Evolutionary conservation across 2,888 invertebrate species (phyloP), one percentile per base, ranked within the genome.

Genomic region (Phyllotreta cruciferae): DNA sequence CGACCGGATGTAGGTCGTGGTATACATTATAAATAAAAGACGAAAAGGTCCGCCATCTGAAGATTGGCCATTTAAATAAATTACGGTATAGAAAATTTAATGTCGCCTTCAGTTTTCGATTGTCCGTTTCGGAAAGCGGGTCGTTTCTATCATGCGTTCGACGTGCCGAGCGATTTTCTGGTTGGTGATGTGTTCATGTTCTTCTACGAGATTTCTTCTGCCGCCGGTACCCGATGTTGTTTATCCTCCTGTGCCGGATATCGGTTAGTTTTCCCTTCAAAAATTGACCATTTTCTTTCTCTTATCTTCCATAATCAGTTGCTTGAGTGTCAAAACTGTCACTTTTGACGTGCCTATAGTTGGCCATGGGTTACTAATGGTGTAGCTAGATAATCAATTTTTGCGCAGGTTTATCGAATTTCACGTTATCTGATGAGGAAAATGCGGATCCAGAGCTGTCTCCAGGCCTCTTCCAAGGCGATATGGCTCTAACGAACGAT

Each of bases 391-490:
- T 24, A 24, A 24, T 24, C 1, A 1, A 24, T 24, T 24, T 24
- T 24, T 24, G 24, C 24, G 24, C 39, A 57, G 72, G 68, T 61
- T 10, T 38, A 1, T 3, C 42, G 4, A 72, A 71, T 67, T 56
- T 68, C 34, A 70, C 71, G 35, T 37, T 56, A 13, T 70, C 74
- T 34, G 67, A 68, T 9, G 71, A 70, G 6, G 78, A 77, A 38
- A 71, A 74, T 36, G 82, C 84, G 70, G 88, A 89, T 78, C 88
- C 89, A 0, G 89, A 89, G 80, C 85, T 88, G 0, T 82, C 83
- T 65, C 88, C 89, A 0, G 87, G 87, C 10, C 78, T 89, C 36
- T 88, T 86, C 74, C 87, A 89, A 78, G 89, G 89, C 1, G 89
- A 89, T 69, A 89, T 89, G 81, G 89, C 89, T 0, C 82, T 88